phyloP scores from a whole-genome alignment of 2,797 vertebrate genomes.

The Lutjanus argentimaculatus region DNA sequence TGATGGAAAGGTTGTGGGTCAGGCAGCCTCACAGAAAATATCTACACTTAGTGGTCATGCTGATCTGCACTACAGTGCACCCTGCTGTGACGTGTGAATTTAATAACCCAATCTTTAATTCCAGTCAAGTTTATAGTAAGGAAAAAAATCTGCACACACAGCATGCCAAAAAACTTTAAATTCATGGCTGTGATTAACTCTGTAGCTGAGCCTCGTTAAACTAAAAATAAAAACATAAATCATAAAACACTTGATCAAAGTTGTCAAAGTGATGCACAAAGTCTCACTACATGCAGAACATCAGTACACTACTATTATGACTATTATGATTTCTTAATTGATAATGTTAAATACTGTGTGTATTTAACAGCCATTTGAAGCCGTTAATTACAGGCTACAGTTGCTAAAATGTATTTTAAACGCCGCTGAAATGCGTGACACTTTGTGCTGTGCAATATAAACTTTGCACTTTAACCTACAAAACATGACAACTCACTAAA shows the following conservation, averaged over 20 bases:
- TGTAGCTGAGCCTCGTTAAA: not conserved
- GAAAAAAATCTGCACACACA: not conserved
- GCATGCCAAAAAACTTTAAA: not conserved
- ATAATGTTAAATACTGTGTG: too few relatives aligned
- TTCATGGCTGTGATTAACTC: not conserved
- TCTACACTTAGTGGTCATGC: not conserved
- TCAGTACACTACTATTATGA: not conserved
- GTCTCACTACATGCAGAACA: not conserved
- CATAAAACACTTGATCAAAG: not conserved
- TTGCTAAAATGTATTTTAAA: too few relatives aligned
- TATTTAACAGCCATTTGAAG: too few relatives aligned
- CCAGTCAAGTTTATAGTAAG: not conserved
- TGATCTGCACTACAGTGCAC: not conserved
- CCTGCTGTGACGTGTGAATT: not conserved
- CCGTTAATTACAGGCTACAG: too few relatives aligned
- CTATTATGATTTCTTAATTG: too few relatives aligned
- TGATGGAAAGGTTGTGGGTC: conserved; percentile 19
- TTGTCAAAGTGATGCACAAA: not conserved
- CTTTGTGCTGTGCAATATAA: too few relatives aligned
- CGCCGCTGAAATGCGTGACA: too few relatives aligned
- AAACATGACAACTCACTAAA: too few relatives aligned
- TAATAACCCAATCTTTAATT: not conserved
- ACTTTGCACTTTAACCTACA: too few relatives aligned
- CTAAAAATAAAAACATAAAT: not conserved
- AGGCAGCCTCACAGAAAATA: conserved; percentile 17